Conservation (phyloP, 2,797 vertebrate genomes). For the Sebastes elongatus region DNA sequence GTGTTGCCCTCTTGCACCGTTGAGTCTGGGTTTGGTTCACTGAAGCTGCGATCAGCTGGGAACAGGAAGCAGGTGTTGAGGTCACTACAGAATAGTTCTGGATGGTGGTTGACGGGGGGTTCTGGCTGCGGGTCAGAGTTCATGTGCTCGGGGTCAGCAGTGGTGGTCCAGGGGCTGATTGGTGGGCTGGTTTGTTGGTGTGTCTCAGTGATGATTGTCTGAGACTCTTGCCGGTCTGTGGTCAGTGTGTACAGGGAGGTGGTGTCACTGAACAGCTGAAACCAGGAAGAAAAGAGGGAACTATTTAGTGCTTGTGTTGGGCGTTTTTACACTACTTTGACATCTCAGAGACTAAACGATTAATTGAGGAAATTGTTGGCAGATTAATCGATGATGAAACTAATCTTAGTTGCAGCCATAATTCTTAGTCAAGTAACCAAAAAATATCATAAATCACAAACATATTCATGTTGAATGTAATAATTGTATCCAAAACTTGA, state of each 20-base stretch:
- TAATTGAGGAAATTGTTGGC: not conserved
- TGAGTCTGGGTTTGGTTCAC: not conserved
- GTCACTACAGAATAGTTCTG: conserved; percentile 4
- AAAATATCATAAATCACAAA: not conserved
- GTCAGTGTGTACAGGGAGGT: conserved; percentile 79
- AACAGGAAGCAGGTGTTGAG: conserved; percentile 25
- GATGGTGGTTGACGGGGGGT: not conserved
- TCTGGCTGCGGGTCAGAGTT: not conserved
- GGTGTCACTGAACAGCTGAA: conserved; percentile 89
- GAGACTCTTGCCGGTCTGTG: conserved; percentile 46
- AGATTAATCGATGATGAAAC: not conserved
- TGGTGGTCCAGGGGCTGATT: not conserved
- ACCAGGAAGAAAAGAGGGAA: conserved; percentile 24
- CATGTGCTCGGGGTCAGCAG: not conserved
- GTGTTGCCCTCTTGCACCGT: not conserved
- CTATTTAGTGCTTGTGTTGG: not conserved
- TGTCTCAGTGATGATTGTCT: conserved; percentile 23
- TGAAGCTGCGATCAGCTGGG: conserved; percentile 5
- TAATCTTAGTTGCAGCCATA: not conserved
- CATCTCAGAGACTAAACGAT: not conserved
- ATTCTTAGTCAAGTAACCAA: not conserved
- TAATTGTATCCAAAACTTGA: not conserved
- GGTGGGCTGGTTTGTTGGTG: not conserved
- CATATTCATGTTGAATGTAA: not conserved
- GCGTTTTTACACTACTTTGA: not conserved